Base-by-base conservation (phyloP, 2,113 vertebrate genomes). In the Arvicanthis niloticus region DNA sequence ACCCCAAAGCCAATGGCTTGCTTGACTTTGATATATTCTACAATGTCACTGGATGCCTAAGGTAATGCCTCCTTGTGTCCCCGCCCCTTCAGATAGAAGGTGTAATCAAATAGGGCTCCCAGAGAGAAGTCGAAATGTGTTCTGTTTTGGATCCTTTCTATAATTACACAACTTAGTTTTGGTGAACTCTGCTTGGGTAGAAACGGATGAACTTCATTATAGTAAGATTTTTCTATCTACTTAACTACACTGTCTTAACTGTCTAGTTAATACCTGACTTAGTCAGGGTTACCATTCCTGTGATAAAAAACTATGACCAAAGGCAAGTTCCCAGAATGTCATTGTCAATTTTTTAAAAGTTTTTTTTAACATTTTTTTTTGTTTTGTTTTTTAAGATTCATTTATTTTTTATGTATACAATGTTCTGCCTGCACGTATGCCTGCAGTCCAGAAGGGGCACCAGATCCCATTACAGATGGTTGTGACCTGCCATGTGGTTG, bases 11-110 rank as follows among this genome's bases (percentile, higher is more conserved):
- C 11, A 99, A 99, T 26, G 97, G 99, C 5, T 93, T 99, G 0
- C 98, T 98, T 0, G 99, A 99, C 80, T 97, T 98, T 4, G 99
- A 99, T 17, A 98, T 99, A 93, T 99, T 99, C 98, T 99, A 99
- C 98, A 99, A 99, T 37, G 99, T 99, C 60, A 99, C 99, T 0
- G 99, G 99, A 98, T 99, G 99, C 97, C 98, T 99, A 89, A 99
- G 99, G 99, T 99, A 98, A 98, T 2, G 88, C n/a, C 29, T 9
- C n/a, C 51, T 26, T 17, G 2, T 16, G 40, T 0, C 58, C 10
- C 13, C 7, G 1, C 21, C 37, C 5, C 1, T 42, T 29, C 62
- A 56, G 45, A 19, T 3, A 11, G 17, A 45, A 40, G 24, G 31
- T 34, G 0, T 60, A n/a, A 40, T 73, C 4, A 93, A 88, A 85